phyloP scores from a whole-genome alignment of 1,140 invertebrate species.

The Drosophila tristis region DNA sequence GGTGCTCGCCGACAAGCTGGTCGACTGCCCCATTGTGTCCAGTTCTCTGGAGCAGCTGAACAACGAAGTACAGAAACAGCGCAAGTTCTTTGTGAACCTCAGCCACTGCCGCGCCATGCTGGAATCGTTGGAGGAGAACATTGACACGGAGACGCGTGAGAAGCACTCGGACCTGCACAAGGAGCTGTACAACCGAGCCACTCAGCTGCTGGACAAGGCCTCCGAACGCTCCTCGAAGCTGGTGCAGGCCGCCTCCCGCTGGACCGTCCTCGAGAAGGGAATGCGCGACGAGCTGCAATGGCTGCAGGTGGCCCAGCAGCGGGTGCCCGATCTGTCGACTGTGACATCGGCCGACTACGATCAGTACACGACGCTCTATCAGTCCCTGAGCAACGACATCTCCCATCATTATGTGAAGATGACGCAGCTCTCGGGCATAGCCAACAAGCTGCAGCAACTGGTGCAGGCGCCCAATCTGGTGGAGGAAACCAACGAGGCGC shows the following conservation, averaged over 20 bases:
- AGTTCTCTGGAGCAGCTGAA: conserved; percentile 90
- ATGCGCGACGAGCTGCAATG: conserved; percentile 92
- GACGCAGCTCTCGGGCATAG: conserved; percentile 89
- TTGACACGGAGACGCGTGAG: conserved; percentile 91
- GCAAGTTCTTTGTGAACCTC: conserved; percentile 94
- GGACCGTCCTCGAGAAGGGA: conserved; percentile 91
- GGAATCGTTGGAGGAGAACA: conserved; percentile 92
- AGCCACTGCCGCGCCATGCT: conserved; percentile 93
- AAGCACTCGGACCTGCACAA: conserved; percentile 91
- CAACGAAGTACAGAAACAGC: conserved; percentile 94
- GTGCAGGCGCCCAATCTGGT: conserved; percentile 90
- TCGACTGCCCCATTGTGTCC: conserved; percentile 90
- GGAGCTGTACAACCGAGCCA: conserved; percentile 90
- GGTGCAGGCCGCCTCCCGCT: conserved; percentile 91
- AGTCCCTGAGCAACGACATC: conserved; percentile 90
- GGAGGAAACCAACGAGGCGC: conserved; percentile 88
- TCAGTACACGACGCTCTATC: conserved; percentile 92
- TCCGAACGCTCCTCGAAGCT: conserved; percentile 91
- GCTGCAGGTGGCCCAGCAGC: conserved; percentile 91
- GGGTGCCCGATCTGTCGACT: conserved; percentile 90
- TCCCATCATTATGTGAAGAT: conserved; percentile 91
- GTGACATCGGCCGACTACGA: conserved; percentile 92
- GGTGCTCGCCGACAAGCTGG: conserved; percentile 90
- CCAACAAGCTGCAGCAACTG: conserved; percentile 89
- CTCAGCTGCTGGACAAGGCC: conserved; percentile 90